Evolutionary conservation across 1,140 invertebrate genomes (phyloP).

Genomic region (Zaprionus capensis): DNA sequence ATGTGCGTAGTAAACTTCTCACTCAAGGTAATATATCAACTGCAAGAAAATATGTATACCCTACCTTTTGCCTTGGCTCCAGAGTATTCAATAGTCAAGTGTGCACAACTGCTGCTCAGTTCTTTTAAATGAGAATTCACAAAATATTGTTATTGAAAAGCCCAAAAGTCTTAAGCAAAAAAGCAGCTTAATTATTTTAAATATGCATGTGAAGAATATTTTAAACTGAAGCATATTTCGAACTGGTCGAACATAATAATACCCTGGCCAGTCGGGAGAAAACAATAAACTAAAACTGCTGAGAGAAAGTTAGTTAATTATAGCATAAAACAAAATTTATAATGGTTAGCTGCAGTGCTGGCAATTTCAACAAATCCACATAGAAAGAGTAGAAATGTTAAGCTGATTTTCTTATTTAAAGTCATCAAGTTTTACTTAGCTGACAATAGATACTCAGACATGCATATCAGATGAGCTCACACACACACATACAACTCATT

Average conservation of each 20-base stretch:
- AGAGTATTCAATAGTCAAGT: background rate
- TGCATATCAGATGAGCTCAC: background rate
- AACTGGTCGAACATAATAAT: slow-evolving; percentile 1
- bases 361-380: background rate
- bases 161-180: background rate
- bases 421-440: background rate
- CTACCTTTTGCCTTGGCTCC: background rate
- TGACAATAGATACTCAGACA: background rate
- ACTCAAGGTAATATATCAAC: too few species aligned
- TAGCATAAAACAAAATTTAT: background rate
- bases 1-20: too few species aligned
- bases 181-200: slow-evolving; percentile 5
- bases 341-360: background rate
- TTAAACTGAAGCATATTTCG: too few species aligned
- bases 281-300: background rate
- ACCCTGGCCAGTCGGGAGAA: background rate
- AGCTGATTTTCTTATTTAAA: background rate
- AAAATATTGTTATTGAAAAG: background rate
- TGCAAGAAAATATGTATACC: background rate
- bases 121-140: background rate
- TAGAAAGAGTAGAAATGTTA: background rate
- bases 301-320: background rate
- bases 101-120: background rate
- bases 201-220: background rate
- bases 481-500: background rate